Conservation (phyloP, 2,113 vertebrate genomes). For the Pygoscelis antarcticus region DNA sequence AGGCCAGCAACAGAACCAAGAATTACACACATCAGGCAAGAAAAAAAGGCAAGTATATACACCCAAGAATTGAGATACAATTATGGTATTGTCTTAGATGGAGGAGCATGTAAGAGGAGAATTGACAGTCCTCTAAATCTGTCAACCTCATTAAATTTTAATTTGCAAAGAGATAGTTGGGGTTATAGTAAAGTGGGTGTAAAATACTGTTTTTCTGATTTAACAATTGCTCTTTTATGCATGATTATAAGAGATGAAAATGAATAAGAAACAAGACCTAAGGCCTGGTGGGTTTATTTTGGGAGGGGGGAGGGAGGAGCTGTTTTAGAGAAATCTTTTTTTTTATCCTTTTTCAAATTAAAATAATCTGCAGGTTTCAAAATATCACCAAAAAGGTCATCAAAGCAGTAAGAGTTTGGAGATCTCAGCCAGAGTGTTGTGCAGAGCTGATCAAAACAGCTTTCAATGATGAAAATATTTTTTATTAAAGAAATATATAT, state of each 20-base stretch:
- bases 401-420: neutral
- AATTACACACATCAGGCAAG: neutral
- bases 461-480: neutral
- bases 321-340: neutral
- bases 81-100: neutral
- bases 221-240: neutral
- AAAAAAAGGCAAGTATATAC: neutral
- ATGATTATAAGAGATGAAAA: neutral
- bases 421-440: neutral
- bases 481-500: neutral
- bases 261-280: neutral
- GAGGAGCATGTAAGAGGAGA: neutral
- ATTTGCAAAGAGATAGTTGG: neutral
- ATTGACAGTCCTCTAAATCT: neutral
- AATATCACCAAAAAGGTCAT: neutral
- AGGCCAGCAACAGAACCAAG: neutral
- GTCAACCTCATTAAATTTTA: neutral
- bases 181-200: neutral
- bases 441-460: neutral
- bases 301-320: neutral
- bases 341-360: neutral
- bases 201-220: neutral
- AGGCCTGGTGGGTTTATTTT: neutral
- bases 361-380: neutral
- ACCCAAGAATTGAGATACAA: neutral